Conservation (phyloP, 2,797 vertebrate genomes). For the Brachyalestes nurse region DNA sequence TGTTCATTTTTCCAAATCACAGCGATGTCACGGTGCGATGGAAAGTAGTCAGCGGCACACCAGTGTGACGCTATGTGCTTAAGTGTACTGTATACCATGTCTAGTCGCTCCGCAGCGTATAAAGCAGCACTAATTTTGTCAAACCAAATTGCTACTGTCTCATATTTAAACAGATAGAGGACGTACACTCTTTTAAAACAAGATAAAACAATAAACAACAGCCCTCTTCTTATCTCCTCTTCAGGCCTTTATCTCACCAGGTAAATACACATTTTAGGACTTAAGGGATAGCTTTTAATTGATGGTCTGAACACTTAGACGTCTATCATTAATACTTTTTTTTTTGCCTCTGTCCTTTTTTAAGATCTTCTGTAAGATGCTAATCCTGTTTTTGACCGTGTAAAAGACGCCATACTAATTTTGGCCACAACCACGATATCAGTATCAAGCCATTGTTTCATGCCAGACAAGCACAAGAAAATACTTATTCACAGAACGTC, state of each 20-base stretch:
- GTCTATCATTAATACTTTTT: conserved; percentile 66
- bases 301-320: conserved; percentile 61
- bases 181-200: conserved; percentile 53
- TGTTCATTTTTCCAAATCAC: no score
- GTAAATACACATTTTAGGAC: conserved; percentile 69
- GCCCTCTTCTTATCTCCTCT: conserved; percentile 41
- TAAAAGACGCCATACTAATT: conserved; percentile 54
- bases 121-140: conserved; percentile 58
- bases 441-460: conserved; percentile 18
- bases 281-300: conserved; percentile 74
- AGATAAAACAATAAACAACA: conserved; percentile 52
- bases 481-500: conserved; percentile 22
- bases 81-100: conserved; percentile 3
- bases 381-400: conserved; percentile 33
- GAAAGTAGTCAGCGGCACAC: no score
- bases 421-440: conserved; percentile 14
- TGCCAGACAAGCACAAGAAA: conserved; percentile 16
- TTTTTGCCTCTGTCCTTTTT: conserved; percentile 46
- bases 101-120: conserved; percentile 45
- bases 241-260: conserved; percentile 63
- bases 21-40: no score
- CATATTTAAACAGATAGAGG: conserved; percentile 48
- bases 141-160: conserved; percentile 68
- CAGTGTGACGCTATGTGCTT: no score
- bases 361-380: conserved; percentile 45